phyloP scores from a whole-genome alignment of 1,140 invertebrate genomes.

The Bactericera cockerelli region DNA sequence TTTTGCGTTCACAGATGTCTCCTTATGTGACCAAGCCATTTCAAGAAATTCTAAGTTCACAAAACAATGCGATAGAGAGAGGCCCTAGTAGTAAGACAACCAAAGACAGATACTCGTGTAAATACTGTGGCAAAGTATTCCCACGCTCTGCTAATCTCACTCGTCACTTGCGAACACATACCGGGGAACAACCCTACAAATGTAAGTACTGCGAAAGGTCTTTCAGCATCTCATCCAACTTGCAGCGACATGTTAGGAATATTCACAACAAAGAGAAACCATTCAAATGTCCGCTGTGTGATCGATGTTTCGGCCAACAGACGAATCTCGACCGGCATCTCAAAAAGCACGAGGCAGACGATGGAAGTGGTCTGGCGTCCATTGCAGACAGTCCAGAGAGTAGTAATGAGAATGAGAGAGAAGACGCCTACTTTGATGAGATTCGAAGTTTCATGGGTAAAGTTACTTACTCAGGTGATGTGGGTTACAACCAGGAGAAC shows the following conservation, averaged over 20 bases:
- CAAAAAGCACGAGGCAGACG: constrained; percentile 77
- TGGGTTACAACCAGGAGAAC: background rate
- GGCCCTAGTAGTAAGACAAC: constrained; percentile 43
- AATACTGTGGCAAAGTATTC: constrained; percentile 94
- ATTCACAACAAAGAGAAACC: constrained; percentile 96
- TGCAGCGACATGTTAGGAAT: constrained; percentile 95
- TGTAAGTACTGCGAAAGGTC: constrained; percentile 96
- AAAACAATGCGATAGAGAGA: constrained; percentile 19
- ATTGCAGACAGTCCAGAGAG: constrained; percentile 24
- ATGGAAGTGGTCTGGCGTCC: constrained; percentile 35
- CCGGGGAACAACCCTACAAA: constrained; percentile 92
- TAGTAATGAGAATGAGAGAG: constrained; percentile 58
- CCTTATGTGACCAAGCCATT: constrained; percentile 21
- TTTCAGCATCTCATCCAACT: constrained; percentile 94
- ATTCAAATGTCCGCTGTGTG: constrained; percentile 71
- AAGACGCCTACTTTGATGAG: constrained; percentile 74
- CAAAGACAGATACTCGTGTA: constrained; percentile 91
- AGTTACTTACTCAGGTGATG: constrained; percentile 38
- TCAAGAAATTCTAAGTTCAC: constrained; percentile 23
- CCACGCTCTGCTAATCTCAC: constrained; percentile 94
- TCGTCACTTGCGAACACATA: constrained; percentile 88
- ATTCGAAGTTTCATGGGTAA: constrained; percentile 79
- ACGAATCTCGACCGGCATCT: constrained; percentile 89
- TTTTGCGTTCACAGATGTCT: constrained; percentile 19
- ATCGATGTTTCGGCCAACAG: constrained; percentile 77